A percentile compares a stretch with the other conserved stretches of the same genome.
These are phyloP conservation scores for Papilio protenor DNA, from an alignment of 2,888 invertebrate species.

Conservation along the genomic window DNA sequence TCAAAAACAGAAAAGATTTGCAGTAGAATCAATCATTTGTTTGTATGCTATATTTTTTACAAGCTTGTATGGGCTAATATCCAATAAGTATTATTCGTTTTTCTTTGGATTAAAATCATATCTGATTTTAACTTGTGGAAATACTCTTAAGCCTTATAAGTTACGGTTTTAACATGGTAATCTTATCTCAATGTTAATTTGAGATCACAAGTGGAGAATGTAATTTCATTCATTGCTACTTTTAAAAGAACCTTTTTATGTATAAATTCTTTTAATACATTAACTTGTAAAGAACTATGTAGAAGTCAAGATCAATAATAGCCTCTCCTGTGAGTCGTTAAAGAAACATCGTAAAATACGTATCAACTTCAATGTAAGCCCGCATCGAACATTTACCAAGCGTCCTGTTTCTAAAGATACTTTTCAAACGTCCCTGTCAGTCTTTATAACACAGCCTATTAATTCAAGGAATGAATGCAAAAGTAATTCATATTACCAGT, in stretches of 20 bases:
- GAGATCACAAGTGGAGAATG: background rate
- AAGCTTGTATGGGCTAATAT: background rate
- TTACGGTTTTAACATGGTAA: background rate
- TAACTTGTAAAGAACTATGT: background rate
- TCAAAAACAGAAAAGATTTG: background rate
- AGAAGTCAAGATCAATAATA: slow-evolving; percentile 30
- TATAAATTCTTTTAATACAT: background rate
- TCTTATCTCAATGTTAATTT: background rate
- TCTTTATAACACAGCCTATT: background rate
- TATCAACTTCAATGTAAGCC: slow-evolving; percentile 13
- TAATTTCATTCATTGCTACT: background rate
- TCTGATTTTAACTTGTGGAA: background rate
- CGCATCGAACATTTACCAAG: slow-evolving; percentile 22
- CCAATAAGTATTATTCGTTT: background rate
- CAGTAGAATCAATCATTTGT: background rate
- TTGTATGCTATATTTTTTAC: background rate
- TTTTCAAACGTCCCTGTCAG: slow-evolving; percentile 6
- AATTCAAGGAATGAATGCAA: background rate
- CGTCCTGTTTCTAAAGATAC: slow-evolving; percentile 16
- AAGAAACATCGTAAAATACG: slow-evolving; percentile 33
- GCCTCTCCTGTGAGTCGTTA: slow-evolving; percentile 27
- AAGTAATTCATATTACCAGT: background rate
- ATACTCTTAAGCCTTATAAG: background rate
- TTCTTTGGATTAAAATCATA: background rate
- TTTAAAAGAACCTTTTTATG: background rate